Evolutionary conservation across 1,140 invertebrate species (phyloP).

Genomic region (Caligus rogercresseyi): DNA sequence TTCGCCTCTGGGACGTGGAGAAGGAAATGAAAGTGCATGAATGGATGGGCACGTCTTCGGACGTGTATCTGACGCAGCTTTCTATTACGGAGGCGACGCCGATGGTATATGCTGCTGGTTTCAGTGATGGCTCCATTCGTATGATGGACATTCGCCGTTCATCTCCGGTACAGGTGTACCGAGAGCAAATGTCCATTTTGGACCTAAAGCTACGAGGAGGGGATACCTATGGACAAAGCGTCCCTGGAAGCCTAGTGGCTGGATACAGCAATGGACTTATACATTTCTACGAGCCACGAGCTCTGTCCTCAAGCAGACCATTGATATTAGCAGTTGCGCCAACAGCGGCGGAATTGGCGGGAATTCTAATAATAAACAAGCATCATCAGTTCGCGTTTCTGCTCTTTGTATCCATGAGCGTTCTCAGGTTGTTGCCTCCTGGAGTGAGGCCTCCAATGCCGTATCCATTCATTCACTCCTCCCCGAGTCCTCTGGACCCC

Average conservation of each 20-base stretch:
- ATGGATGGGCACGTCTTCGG: background rate
- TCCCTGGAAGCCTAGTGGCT: background rate
- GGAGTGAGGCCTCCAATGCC: background rate
- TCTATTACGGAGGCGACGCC: background rate
- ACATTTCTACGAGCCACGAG: constrained; percentile 5
- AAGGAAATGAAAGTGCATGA: constrained; percentile 8
- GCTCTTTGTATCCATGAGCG: background rate
- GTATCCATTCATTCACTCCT: background rate
- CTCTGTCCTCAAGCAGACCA: background rate
- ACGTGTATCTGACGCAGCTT: background rate
- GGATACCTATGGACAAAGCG: background rate
- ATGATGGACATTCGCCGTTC: constrained; percentile 1
- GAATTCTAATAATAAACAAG: background rate
- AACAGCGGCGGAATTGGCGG: background rate
- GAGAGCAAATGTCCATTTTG: constrained; percentile 6
- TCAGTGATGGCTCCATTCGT: constrained; percentile 9
- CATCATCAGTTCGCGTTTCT: background rate
- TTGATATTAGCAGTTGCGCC: background rate
- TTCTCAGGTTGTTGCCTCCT: background rate
- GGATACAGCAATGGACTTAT: constrained; percentile 5
- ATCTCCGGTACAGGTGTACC: background rate
- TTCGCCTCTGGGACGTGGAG: constrained; percentile 12
- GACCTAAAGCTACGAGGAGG: background rate
- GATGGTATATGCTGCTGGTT: background rate
- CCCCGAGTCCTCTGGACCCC: background rate